Percentiles rank a stretch among this genome's conserved stretches.
phyloP scores from a whole-genome alignment of 2,113 vertebrate species.

The Meles meles region DNA sequence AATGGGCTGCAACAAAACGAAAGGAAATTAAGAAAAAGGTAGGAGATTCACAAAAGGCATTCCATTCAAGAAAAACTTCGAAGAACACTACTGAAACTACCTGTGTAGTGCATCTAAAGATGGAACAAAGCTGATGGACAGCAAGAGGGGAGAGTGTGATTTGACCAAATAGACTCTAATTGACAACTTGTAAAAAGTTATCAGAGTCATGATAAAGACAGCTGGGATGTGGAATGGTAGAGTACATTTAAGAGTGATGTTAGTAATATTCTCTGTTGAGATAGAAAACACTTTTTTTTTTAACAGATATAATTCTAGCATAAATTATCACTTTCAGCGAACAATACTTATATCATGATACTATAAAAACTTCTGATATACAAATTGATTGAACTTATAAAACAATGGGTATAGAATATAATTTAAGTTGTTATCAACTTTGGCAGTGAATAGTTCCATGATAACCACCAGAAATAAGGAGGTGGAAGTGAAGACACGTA shows the following conservation, averaged over 20 bases:
- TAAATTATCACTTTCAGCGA: not conserved
- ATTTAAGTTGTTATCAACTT: not conserved
- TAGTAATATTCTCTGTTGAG: not conserved
- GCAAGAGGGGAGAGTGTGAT: not conserved
- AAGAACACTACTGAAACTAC: not conserved
- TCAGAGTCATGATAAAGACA: not conserved
- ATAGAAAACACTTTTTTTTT: not conserved
- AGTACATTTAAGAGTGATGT: not conserved
- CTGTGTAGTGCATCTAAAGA: too few species aligned
- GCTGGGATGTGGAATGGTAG: not conserved
- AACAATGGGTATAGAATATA: not conserved
- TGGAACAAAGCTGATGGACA: not conserved
- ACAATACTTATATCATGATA: not conserved
- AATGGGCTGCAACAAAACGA: not conserved
- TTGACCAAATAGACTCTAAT: not conserved
- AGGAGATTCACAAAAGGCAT: not conserved
- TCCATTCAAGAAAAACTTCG: not conserved
- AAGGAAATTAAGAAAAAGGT: not conserved
- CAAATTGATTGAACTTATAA: not conserved
- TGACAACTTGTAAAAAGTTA: not conserved
- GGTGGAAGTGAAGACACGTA: fast-evolving
- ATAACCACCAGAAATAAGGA: fast-evolving
- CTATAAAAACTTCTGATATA: not conserved
- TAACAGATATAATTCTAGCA: not conserved
- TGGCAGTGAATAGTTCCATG: not conserved